Evolutionary conservation across 2,888 invertebrate genomes (phyloP).

Genomic region (Acronicta alni): DNA sequence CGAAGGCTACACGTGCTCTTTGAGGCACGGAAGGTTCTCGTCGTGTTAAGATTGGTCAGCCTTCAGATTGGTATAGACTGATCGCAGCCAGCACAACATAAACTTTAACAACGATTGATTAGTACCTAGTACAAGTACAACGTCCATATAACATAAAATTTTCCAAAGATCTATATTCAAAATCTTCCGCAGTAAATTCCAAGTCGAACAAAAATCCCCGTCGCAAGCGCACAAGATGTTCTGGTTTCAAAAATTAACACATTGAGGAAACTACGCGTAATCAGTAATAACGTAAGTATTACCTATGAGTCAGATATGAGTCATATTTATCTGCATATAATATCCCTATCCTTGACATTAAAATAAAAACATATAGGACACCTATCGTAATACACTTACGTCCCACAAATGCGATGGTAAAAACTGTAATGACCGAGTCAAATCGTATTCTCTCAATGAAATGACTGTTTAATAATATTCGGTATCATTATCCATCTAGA

Average conservation of each 20-base stretch:
- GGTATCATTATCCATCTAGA: slow-evolving; percentile 37
- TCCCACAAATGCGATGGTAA: slow-evolving; percentile 40
- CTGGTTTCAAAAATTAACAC: slow-evolving; percentile 23
- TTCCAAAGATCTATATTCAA: neutral
- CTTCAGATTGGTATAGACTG: no score
- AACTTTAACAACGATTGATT: no score
- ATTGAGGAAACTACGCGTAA: slow-evolving; percentile 38
- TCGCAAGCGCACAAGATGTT: slow-evolving; percentile 8
- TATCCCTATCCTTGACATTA: slow-evolving; percentile 52
- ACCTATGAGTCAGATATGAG: slow-evolving; percentile 44
- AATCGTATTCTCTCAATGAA: slow-evolving; percentile 41
- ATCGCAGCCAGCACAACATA: no score
- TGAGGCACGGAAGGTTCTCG: no score
- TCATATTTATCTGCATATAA: slow-evolving; percentile 44
- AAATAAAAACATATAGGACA: slow-evolving; percentile 39
- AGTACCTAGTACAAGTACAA: no score
- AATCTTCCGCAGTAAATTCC: slow-evolving; percentile 17
- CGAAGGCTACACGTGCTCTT: no score
- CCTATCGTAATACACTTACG: slow-evolving; percentile 31
- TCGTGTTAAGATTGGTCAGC: no score
- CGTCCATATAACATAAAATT: neutral
- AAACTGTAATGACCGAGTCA: slow-evolving; percentile 30
- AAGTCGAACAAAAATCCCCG: slow-evolving; percentile 12
- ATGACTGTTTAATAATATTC: slow-evolving; percentile 31
- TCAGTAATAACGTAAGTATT: slow-evolving; percentile 31